Evolutionary conservation across 2,888 invertebrate species (phyloP).

Genomic region (Drosophila sordidula): DNA sequence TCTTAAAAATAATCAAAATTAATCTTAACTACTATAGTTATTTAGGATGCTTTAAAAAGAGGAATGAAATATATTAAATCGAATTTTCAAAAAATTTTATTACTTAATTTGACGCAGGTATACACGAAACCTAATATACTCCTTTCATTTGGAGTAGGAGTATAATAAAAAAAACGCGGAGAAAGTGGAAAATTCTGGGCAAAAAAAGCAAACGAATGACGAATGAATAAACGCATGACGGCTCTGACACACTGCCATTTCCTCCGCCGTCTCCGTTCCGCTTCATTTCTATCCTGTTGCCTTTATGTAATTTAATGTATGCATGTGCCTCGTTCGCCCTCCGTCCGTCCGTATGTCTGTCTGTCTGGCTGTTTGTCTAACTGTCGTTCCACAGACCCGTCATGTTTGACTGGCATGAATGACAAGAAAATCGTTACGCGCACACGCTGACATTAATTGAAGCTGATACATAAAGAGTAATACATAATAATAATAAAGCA

Average conservation of each 20-base stretch:
- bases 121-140: neutral
- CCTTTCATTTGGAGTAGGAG: too few species aligned
- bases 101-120: too few species aligned
- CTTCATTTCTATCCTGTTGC: conserved; percentile 41
- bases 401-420: conserved; percentile 74
- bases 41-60: too few species aligned
- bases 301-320: conserved; percentile 25
- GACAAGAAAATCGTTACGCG: conserved; percentile 76
- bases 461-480: conserved; percentile 73
- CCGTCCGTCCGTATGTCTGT: conserved; percentile 2
- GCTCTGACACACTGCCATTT: conserved; percentile 56
- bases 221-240: conserved; percentile 76
- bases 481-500: conserved; percentile 73
- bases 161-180: conserved; percentile 11
- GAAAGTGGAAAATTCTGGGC: conserved; percentile 46
- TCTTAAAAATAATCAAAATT: too few species aligned
- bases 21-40: too few species aligned
- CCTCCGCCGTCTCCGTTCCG: conserved; percentile 11
- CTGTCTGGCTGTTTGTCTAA: conserved; percentile 37
- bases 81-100: too few species aligned
- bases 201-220: conserved; percentile 67
- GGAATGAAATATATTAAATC: too few species aligned
- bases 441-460: conserved; percentile 76
- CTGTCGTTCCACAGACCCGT: conserved; percentile 45
- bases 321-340: conserved; percentile 10